Base-by-base conservation (phyloP, 2,888 invertebrate genomes). In the Caenorhabditis plicata region DNA sequence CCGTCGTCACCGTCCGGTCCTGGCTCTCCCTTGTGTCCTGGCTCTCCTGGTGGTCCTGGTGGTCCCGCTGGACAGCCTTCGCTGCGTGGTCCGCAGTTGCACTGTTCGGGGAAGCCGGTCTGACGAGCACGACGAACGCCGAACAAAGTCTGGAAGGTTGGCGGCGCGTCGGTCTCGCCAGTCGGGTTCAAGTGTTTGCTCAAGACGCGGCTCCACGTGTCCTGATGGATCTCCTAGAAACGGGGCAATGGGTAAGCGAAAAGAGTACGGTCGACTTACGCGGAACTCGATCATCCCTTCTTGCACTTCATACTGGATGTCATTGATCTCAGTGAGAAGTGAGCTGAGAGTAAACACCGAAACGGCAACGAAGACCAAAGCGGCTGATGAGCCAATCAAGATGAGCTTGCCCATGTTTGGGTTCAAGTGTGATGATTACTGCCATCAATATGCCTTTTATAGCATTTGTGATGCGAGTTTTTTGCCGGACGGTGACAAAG, bases 51-150 rank as follows among this genome's bases (percentile, higher is more conserved):
- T 29, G 55, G 41, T 61, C 68, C 68, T 48, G 68, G 68, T 49
- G 68, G 68, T 56, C 68, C 68, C 44, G 68, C 61, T 54, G 68
- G 68, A 49, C 68, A 68, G 43, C 64, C 64, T 25, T 55, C 61
- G 39, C 56, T 53, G 41, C 57, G 50, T 36, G 62, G 64, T 32
- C 68, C 68, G 43, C 68, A 68, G 56, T 68, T 68, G 55, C 68
- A 68, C 52, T 60, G 57, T 31, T 55, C 61, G 46, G 56, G 63
- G 58, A 64, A 57, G 39, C 63, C 63, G 49, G 62, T 52, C 52
- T 64, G 62, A 55, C 61, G 61, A 25, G 54, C 46, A 40, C 67
- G 41, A 43, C 63, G 63, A 23, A 63, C 35, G 2, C 64, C 68
- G 64, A 68, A 56, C 13, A 68, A 53, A 38, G 67, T 63, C 43